Percentiles rank a stretch among this genome's conserved stretches.
Conservation (phyloP, 2,888 invertebrate genomes). For the Aricia artaxerxes region DNA sequence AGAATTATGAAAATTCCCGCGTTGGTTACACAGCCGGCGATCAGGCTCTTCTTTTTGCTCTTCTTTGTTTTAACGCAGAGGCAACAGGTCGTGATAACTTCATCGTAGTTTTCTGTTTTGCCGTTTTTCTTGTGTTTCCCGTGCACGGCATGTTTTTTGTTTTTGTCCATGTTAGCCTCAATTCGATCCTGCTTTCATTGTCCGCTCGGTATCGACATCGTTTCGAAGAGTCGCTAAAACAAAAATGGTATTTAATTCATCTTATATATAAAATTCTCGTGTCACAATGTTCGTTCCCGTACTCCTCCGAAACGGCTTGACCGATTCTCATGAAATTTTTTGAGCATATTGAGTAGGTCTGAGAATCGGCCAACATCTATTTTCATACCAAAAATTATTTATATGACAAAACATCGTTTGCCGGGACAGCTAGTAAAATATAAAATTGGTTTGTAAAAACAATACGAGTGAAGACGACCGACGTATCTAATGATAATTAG, state of each 20-base stretch:
- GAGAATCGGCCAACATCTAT: too few relatives aligned
- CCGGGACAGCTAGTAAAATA: not conserved
- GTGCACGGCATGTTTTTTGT: constrained; percentile 69
- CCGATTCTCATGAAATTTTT: too few relatives aligned
- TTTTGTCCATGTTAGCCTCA: constrained; percentile 68
- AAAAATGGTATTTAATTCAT: not conserved
- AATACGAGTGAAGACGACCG: not conserved
- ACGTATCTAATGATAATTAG: not conserved
- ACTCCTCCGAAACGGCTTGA: too few relatives aligned
- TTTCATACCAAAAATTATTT: too few relatives aligned
- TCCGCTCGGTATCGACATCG: not conserved
- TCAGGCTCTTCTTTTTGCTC: constrained; percentile 71
- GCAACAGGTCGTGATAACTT: constrained; percentile 70
- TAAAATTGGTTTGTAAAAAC: not conserved
- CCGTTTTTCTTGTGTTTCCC: constrained; percentile 73
- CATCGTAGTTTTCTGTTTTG: constrained; percentile 67
- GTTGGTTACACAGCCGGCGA: constrained; percentile 88
- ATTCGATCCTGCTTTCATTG: constrained; percentile 39
- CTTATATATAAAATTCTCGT: too few relatives aligned
- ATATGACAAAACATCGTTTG: too few relatives aligned
- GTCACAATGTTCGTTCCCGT: too few relatives aligned
- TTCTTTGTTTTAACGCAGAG: constrained; percentile 75
- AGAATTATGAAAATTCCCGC: constrained; percentile 90
- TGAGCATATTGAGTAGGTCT: too few relatives aligned
- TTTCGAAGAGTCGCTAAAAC: not conserved